Percentiles rank a stretch among this genome's conserved stretches.
Conservation (phyloP, 2,888 invertebrate genomes). For the Zonitis immaculata region DNA sequence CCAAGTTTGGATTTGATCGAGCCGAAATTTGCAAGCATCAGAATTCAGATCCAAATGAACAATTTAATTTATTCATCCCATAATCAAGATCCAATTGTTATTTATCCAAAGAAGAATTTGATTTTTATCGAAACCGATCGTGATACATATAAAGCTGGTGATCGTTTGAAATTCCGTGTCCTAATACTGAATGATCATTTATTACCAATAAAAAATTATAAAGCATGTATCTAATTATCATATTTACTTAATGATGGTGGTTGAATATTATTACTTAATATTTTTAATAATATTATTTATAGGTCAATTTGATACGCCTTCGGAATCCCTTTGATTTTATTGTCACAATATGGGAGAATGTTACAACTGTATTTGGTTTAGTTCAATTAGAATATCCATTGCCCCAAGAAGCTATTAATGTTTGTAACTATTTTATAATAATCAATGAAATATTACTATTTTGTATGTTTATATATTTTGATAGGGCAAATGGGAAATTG, state of each 20-base stretch:
- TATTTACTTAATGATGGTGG: no score
- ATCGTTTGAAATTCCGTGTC: conserved; percentile 53
- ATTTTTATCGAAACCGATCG: conserved; percentile 57
- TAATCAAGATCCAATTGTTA: conserved; percentile 39
- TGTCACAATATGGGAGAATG: conserved; percentile 60
- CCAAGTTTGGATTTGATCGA: conserved; percentile 32
- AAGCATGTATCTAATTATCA: conserved; percentile 13
- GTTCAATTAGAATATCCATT: conserved; percentile 50
- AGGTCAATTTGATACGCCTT: conserved; percentile 63
- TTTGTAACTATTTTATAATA: no score
- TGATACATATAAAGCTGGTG: conserved; percentile 54
- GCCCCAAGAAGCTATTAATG: conserved; percentile 39
- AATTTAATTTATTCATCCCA: conserved; percentile 35
- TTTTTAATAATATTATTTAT: conserved; percentile 21
- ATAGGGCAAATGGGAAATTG: conserved; percentile 55
- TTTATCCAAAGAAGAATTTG: conserved; percentile 47
- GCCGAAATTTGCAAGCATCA: conserved; percentile 38
- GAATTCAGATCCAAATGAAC: conserved; percentile 37
- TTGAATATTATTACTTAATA: conserved; percentile 2
- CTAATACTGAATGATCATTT: conserved; percentile 52
- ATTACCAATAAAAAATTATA: conserved; percentile 44
- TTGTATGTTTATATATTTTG: no score
- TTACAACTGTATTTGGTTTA: conserved; percentile 58
- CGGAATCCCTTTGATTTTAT: conserved; percentile 62
- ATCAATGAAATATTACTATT: no score